Conservation (phyloP, 2,888 invertebrate genomes). For the Opisthograptis luteolata region DNA sequence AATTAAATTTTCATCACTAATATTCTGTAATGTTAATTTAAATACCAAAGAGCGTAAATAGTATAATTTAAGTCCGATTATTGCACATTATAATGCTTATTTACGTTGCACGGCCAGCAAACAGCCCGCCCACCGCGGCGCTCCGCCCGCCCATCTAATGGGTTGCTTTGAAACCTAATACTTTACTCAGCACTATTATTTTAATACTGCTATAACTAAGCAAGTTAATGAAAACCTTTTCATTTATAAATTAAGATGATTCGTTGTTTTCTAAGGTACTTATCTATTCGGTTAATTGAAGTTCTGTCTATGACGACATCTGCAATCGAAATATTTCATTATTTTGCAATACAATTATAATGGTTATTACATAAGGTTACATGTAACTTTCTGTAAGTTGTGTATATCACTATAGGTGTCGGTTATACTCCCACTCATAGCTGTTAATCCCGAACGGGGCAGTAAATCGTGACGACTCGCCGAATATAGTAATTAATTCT, state of each 20-base stretch:
- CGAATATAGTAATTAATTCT: slow-evolving; percentile 23
- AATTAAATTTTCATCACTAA: slow-evolving; percentile 22
- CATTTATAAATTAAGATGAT: neutral
- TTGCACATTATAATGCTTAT: slow-evolving; percentile 30
- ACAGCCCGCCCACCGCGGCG: slow-evolving; percentile 43
- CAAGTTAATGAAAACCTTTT: slow-evolving; percentile 12
- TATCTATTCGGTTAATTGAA: neutral
- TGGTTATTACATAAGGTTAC: neutral
- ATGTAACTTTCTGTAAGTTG: neutral
- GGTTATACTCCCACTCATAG: slow-evolving; percentile 1
- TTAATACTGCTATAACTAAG: slow-evolving; percentile 20
- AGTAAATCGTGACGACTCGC: slow-evolving; percentile 21
- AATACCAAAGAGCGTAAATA: slow-evolving; percentile 27
- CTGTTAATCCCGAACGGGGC: slow-evolving; percentile 5
- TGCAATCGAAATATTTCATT: neutral
- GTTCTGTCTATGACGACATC: neutral
- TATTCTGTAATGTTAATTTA: slow-evolving; percentile 21
- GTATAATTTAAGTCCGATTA: slow-evolving; percentile 27
- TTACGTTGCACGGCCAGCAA: slow-evolving; percentile 27
- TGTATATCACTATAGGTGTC: neutral
- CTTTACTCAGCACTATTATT: slow-evolving; percentile 32
- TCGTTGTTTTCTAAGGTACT: no score
- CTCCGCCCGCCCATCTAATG: slow-evolving; percentile 49
- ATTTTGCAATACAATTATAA: neutral
- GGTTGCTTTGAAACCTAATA: slow-evolving; percentile 57